Evolutionary conservation across 2,888 invertebrate species (phyloP).

Genomic region (Congeria kusceri): DNA sequence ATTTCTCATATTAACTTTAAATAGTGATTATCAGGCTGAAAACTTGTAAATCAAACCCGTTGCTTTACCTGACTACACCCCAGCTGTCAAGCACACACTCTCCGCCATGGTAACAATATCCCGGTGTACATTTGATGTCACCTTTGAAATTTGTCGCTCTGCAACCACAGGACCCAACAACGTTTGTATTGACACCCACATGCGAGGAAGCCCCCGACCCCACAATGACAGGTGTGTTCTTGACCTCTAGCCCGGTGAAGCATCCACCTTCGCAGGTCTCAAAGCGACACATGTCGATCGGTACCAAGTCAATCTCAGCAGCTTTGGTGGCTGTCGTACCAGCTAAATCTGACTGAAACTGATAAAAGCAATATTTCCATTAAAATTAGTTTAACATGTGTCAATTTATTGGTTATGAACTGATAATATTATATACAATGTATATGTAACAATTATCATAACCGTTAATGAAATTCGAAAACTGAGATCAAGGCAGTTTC

Average conservation of each 20-base stretch:
- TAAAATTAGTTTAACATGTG: too few relatives aligned
- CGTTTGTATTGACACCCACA: conserved; percentile 97
- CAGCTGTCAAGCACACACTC: conserved; percentile 89
- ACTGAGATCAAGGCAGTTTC: too few relatives aligned
- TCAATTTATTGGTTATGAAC: too few relatives aligned
- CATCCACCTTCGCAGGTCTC: conserved; percentile 89
- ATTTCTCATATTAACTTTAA: too few relatives aligned
- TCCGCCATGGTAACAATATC: conserved; percentile 95
- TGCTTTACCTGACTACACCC: conserved; percentile 73
- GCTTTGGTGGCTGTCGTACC: conserved; percentile 85
- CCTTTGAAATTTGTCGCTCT: conserved; percentile 89
- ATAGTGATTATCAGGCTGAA: not conserved
- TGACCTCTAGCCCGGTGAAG: conserved; percentile 92
- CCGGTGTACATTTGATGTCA: conserved; percentile 91
- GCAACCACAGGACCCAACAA: conserved; percentile 91
- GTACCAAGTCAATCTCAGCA: conserved; percentile 98
- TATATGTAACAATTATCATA: too few relatives aligned
- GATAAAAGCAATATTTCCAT: conserved; percentile 44
- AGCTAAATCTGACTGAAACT: conserved; percentile 95
- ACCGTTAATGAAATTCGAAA: too few relatives aligned
- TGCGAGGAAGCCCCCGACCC: conserved; percentile 98
- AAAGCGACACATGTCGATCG: conserved; percentile 89
- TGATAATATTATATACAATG: too few relatives aligned
- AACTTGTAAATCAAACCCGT: not conserved
- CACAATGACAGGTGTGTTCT: conserved; percentile 89